Percentiles rank a stretch among this genome's conserved stretches.
phyloP scores from a whole-genome alignment of 2,888 invertebrate species.

The Frankliniella fusca region DNA sequence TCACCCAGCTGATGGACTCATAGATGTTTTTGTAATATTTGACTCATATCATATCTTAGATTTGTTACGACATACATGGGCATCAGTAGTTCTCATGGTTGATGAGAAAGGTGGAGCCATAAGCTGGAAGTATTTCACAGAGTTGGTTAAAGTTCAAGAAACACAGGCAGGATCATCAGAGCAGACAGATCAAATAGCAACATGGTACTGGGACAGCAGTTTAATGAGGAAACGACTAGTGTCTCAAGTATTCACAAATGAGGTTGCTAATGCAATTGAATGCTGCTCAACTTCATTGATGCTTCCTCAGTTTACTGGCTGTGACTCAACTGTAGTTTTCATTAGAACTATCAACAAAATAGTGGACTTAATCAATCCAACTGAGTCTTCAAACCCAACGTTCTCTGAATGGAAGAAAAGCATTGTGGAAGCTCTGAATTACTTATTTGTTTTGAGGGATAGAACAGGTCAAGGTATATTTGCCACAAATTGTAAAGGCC shows the following conservation, averaged over 20 bases:
- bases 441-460: background rate
- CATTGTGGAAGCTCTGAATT: background rate
- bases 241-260: background rate
- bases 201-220: conserved; percentile 5
- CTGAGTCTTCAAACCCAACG: background rate
- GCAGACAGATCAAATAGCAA: background rate
- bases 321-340: background rate
- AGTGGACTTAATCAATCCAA: background rate
- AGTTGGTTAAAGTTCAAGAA: conserved; percentile 16
- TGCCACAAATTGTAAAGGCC: conserved; percentile 1
- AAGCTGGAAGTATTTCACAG: conserved; percentile 13
- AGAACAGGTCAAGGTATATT: conserved; percentile 5
- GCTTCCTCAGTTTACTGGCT: background rate
- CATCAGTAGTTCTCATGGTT: background rate
- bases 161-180: conserved; percentile 10
- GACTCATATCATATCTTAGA: background rate
- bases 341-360: background rate
- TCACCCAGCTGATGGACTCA: background rate
- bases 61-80: background rate
- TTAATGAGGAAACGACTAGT: background rate
- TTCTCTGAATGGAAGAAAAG: background rate
- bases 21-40: background rate
- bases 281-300: background rate
- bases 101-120: conserved; percentile 3
- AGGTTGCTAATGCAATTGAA: conserved; percentile 13